A percentile compares a stretch with the other conserved stretches of the same genome.
Conservation (phyloP, 2,797 vertebrate genomes). For the Pterois miles region DNA sequence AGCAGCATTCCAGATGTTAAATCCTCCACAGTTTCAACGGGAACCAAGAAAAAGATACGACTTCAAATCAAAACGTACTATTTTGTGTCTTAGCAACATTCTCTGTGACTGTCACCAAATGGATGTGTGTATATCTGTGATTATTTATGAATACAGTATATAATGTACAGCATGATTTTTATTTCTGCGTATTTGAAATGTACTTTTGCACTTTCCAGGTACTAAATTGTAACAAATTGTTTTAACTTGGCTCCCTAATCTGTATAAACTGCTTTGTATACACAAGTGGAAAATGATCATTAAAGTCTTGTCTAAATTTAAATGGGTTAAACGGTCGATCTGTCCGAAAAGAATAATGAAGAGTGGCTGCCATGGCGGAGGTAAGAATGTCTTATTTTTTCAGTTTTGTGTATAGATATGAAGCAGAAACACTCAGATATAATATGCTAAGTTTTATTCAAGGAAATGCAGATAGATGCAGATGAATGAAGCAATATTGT, state of each 20-base stretch:
- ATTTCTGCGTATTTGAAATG: conserved; percentile 85
- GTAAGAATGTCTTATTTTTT: background rate
- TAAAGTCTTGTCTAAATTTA: conserved; percentile 83
- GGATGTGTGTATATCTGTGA: conserved; percentile 91
- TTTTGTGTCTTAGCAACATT: conserved; percentile 78
- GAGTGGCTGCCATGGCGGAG: background rate
- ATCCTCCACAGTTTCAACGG: conserved; percentile 38
- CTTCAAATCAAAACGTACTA: conserved; percentile 56
- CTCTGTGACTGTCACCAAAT: conserved; percentile 81
- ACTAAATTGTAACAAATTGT: conserved; percentile 91
- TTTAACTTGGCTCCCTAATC: conserved; percentile 89
- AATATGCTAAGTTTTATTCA: conserved; percentile 53
- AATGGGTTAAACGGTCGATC: background rate
- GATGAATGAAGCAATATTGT: background rate
- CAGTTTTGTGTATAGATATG: background rate
- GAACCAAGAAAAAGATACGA: conserved; percentile 49
- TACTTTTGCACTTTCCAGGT: conserved; percentile 96
- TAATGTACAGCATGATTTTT: conserved; percentile 95
- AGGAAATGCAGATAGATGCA: background rate
- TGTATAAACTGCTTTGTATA: conserved; percentile 96
- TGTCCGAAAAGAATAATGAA: background rate
- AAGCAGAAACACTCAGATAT: background rate
- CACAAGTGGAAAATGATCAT: conserved; percentile 85
- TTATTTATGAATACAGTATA: conserved; percentile 88
- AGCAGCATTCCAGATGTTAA: conserved; percentile 70